Evolutionary conservation across 2,797 vertebrate species (phyloP).

Genomic region (Corythornis leucogaster): DNA sequence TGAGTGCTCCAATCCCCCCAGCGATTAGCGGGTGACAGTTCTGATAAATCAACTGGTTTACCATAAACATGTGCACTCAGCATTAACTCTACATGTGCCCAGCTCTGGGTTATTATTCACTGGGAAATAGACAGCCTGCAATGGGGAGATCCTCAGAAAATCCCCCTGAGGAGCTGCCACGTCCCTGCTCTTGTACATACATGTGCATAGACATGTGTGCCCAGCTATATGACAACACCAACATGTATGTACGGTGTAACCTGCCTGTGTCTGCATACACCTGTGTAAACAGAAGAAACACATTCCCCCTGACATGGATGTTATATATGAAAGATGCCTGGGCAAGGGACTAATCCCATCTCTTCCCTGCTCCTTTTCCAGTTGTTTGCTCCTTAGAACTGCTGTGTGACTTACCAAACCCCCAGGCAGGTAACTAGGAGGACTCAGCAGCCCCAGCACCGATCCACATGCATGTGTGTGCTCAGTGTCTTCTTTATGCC

Average conservation of each 20-base stretch:
- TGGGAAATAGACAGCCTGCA: neutral
- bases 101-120: neutral
- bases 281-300: fast-evolving
- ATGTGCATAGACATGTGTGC: fast-evolving
- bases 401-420: neutral
- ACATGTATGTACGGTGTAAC: neutral
- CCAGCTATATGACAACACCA: fast-evolving
- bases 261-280: fast-evolving
- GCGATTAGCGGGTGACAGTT: constrained; percentile 39
- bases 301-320: fast-evolving
- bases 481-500: neutral
- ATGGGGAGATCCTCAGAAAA: neutral
- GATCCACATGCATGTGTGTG: neutral
- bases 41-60: constrained; percentile 52
- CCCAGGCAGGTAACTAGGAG: fast-evolving
- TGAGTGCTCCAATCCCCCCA: neutral
- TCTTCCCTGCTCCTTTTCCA: neutral
- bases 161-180: neutral
- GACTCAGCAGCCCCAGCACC: neutral
- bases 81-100: neutral
- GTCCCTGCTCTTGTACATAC: neutral
- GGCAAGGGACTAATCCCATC: neutral
- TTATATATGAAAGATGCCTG: neutral
- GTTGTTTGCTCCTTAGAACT: neutral
- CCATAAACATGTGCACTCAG: constrained; percentile 4